Base-by-base conservation (phyloP, 2,888 invertebrate species). In the Pecten maximus region DNA sequence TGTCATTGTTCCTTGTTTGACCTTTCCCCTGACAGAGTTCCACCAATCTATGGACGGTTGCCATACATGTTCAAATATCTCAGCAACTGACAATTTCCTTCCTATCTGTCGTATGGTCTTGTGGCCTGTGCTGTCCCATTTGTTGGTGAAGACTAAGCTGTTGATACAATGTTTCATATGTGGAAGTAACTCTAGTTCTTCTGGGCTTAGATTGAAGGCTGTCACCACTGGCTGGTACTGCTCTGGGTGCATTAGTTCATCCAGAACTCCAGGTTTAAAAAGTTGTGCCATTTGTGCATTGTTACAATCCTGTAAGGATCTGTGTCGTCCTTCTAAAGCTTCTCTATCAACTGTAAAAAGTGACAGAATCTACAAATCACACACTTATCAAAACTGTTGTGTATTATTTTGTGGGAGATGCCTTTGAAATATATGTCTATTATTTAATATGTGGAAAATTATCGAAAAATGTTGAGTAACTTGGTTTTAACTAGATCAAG, bases 41-140 rank as follows among this genome's bases (percentile, higher is more conserved):
- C 90, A 90, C 12, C 88, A 39, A 86, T 19, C n/a, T 0, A 40
- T 12, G 16, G 48, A 28, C 10, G 90, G 88, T 86, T 88, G 88
- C 90, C 90, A 90, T 0, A 90, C 88, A 12, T 88, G 87, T 4
- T 48, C 48, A 19, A 90, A 88, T 16, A 86, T 88, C 40, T 90
- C 90, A 2, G 40, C 19, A 44, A 90, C 74, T 16, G 48, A 54
- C 23, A 90, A 8, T 40, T 15, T 48, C 60, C 86, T 48, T 44
- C 23, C 28, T 39, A 44, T 35, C 48, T 88, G 40, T n/a, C 23
- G 60, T 19, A 40, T 39, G 19, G 48, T 0, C 40, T 39, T 48
- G 8, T 60, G 40, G 0, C 90, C 90, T n/a, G 23, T 39, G 12
- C 16, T 88, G 40, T 90, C 88, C 90, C 90, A 90, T n/a, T 86